Base-by-base conservation (phyloP, 2,888 invertebrate genomes). In the Netelia inedita region DNA sequence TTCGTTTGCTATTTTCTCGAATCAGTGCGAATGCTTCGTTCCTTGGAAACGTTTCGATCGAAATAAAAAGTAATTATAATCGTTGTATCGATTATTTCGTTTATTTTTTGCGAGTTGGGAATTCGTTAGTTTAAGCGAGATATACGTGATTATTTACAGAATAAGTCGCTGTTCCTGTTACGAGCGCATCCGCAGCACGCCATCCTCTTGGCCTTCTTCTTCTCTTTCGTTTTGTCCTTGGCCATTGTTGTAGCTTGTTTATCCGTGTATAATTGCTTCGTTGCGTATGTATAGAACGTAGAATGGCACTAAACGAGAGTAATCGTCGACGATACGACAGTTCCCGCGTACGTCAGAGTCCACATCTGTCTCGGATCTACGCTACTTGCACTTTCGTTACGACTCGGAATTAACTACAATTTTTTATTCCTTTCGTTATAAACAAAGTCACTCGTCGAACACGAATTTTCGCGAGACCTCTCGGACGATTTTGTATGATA, bases 111-210 rank as follows among this genome's bases (percentile, higher is more conserved):
- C 6, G 5, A 1, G 8, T 35, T 35, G 35, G 35, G 11, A 46
- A 1, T 14, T 46, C 46, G 6, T 35, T 46, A 46, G 8, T 46
- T 46, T 46, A 46, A 46, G 2, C 10, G 14, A 46, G 14, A 46
- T 16, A 21, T 68, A 21, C n/a, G 28, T 63, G 14, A 28, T 66
- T 90, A 91, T 91, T 91, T 93, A 93, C 93, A 91, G 88, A 91
- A 87, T 79, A 91, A 87, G 91, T 93, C 93, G 92, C 93, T 93
- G 93, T 93, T 93, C 93, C 93, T 93, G 90, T 91, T 92, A 87
- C 92, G 90, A 83, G 93, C 88, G 86, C 93, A 93, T 88, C 93
- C 93, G 90, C 93, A 93, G 89, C 93, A 93, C 53, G 91, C 87
- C 89, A 93, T 89, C 86, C 79, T 89, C 88, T 88, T 88, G 21